Evolutionary conservation across 2,113 vertebrate genomes (phyloP).

Genomic region (Falco punctatus): DNA sequence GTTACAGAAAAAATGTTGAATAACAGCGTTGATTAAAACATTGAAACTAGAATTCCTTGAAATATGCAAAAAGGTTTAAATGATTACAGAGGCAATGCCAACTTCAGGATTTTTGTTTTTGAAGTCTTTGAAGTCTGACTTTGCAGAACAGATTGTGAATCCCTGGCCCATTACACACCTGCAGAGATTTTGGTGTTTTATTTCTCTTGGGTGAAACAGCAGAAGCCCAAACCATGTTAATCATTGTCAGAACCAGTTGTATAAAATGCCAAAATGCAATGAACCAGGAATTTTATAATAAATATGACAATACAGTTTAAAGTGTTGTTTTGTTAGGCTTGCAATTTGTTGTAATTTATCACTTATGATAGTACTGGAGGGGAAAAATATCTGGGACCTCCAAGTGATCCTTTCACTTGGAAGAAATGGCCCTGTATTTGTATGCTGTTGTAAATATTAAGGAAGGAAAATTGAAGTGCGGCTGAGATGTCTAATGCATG

Average conservation of each 20-base stretch:
- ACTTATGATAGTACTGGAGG: conserved; percentile 36
- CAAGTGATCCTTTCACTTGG: neutral
- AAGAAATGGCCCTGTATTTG: neutral
- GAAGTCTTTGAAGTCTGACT: conserved; percentile 83
- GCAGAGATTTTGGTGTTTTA: conserved; percentile 83
- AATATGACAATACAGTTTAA: conserved; percentile 80
- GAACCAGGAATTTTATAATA: conserved; percentile 80
- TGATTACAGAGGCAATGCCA: conserved; percentile 68
- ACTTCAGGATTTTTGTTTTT: conserved; percentile 72
- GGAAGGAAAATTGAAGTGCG: neutral
- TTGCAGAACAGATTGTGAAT: conserved; percentile 88
- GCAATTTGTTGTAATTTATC: conserved; percentile 74
- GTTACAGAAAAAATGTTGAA: conserved; percentile 16
- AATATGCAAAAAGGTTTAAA: conserved; percentile 69
- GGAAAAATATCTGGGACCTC: neutral
- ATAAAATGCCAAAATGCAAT: conserved; percentile 83
- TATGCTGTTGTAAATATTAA: neutral
- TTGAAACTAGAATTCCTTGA: conserved; percentile 58
- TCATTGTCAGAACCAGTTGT: conserved; percentile 88
- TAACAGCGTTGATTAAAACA: conserved; percentile 58
- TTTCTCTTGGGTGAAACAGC: conserved; percentile 83
- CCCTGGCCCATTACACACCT: conserved; percentile 87
- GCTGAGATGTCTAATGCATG: rapidly evolving
- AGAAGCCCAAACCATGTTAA: conserved; percentile 82
- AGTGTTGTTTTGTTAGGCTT: conserved; percentile 75